These are phyloP conservation scores for Falco concolor DNA, from an alignment of 2,797 vertebrate species.

Conservation along the genomic window DNA sequence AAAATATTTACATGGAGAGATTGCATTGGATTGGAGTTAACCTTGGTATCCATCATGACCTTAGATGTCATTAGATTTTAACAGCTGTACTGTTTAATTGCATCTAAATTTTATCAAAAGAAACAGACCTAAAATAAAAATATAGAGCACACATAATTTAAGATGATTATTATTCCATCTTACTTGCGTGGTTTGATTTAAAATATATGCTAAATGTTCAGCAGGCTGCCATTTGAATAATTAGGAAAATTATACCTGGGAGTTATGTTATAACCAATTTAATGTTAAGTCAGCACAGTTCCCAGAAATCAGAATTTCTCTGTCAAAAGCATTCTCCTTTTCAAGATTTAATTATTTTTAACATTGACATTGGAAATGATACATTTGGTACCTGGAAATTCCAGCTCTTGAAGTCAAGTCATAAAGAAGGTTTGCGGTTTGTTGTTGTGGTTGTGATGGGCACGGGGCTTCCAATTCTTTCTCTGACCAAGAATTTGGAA, in stretches of 20 bases:
- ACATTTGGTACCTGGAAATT: not conserved
- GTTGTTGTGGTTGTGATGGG: not conserved
- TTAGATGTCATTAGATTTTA: slow-evolving; percentile 21
- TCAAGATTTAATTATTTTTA: not conserved
- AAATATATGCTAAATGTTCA: not conserved
- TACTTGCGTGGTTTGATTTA: not conserved
- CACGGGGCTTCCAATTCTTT: not conserved
- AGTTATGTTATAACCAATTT: not conserved
- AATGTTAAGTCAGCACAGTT: not conserved
- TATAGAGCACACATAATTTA: not conserved
- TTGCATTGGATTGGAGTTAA: not conserved
- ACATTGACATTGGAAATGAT: not conserved
- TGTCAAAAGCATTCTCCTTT: not conserved
- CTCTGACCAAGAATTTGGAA: not conserved
- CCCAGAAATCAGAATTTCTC: not conserved
- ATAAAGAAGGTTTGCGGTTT: not conserved
- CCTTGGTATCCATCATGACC: not conserved
- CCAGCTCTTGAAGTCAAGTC: not conserved
- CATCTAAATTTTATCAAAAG: slow-evolving; percentile 14
- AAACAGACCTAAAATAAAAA: not conserved
- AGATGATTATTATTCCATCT: not conserved
- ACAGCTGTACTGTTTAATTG: slow-evolving; percentile 28
- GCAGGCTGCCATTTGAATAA: not conserved
- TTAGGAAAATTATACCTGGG: not conserved
- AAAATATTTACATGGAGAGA: not conserved